phyloP scores from a whole-genome alignment of 92 coral and sea anemone species.

The Nematostella vectensis region DNA sequence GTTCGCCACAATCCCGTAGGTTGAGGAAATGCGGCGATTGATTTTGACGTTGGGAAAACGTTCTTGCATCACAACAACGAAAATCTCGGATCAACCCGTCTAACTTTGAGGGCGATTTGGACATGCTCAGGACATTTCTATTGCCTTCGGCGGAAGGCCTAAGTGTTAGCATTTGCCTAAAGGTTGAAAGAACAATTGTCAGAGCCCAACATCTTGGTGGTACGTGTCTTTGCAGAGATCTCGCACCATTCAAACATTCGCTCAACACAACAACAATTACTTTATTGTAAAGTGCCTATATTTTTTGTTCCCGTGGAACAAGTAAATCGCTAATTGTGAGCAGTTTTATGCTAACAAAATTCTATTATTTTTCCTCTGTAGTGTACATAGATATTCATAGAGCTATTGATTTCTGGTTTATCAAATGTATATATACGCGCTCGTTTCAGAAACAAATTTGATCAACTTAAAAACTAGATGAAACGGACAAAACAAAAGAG shows the following conservation, averaged over 20 bases:
- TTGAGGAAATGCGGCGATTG: not conserved
- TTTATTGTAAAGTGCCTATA: too few species aligned
- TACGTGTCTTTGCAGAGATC: not conserved
- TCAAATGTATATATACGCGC: too few species aligned
- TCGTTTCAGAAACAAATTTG: too few species aligned
- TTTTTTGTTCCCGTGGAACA: constrained; percentile 14
- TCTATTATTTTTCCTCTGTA: not conserved
- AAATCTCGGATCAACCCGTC: not conserved
- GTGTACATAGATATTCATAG: not conserved
- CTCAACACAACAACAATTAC: not conserved
- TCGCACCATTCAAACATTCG: not conserved
- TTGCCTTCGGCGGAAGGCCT: too few species aligned
- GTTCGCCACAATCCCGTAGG: constrained; percentile 41
- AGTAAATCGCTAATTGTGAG: constrained; percentile 2
- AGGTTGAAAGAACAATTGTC: too few species aligned
- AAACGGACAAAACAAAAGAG: too few species aligned
- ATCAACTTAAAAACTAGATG: too few species aligned
- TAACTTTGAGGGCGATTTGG: not conserved
- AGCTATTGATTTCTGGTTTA: not conserved
- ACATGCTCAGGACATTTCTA: not conserved
- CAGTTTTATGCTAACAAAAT: constrained; percentile 30
- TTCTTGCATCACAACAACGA: not conserved
- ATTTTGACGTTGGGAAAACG: not conserved
- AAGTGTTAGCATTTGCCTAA: too few species aligned
- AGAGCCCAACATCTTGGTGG: too few species aligned